Evolutionary conservation across 2,797 vertebrate species (phyloP).

Genomic region (Mareca penelope): DNA sequence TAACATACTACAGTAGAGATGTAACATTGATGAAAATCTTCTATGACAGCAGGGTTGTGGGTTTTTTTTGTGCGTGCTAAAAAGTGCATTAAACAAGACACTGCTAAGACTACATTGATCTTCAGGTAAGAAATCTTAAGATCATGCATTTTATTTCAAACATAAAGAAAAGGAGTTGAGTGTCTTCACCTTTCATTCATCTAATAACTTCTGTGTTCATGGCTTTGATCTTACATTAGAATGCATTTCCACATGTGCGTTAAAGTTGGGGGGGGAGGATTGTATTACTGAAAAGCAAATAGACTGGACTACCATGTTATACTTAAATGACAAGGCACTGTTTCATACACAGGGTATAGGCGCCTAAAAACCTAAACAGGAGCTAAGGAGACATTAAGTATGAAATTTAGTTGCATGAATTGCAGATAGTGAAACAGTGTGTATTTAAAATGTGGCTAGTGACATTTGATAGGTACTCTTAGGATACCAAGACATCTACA

Average conservation of each 20-base stretch:
- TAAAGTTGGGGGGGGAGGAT: neutral
- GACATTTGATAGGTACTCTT: neutral
- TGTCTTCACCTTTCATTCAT: neutral
- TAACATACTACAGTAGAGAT: neutral
- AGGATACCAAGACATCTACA: neutral
- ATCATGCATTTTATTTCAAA: neutral
- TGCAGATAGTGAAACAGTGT: neutral
- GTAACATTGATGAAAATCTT: neutral
- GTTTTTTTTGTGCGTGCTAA: neutral
- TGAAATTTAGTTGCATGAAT: neutral
- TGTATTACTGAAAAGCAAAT: neutral
- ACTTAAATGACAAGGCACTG: neutral
- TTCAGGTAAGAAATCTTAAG: neutral
- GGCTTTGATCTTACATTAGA: neutral
- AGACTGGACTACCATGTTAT: neutral
- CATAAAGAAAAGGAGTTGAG: neutral
- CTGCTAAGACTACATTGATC: neutral
- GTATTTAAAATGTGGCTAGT: neutral
- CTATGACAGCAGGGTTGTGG: accelerated
- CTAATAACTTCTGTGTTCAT: neutral
- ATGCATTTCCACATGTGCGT: neutral
- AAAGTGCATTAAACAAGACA: neutral
- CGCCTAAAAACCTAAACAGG: neutral
- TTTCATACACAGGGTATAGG: neutral
- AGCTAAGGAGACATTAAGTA: neutral